Base-by-base conservation (phyloP, 2,888 invertebrate genomes). In the Drosophila maculinotata region DNA sequence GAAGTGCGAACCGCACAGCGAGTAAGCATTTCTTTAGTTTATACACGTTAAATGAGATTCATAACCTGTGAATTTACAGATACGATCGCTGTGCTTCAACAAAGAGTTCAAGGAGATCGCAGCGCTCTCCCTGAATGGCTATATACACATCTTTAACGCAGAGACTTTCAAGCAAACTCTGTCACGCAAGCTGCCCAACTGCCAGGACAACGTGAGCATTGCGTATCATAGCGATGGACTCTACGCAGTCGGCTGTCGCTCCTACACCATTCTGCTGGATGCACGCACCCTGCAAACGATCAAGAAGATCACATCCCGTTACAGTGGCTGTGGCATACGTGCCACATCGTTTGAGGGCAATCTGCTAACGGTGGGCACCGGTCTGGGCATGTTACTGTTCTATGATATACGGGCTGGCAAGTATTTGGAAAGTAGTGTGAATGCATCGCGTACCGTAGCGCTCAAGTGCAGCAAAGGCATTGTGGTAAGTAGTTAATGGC, bases 201-300 rank as follows among this genome's bases (percentile, higher is more conserved):
- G 96, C 69, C 96, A 97, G 91, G 98, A 98, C 91, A 97, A 98
- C 90, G 98, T 98, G 30, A 98, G 98, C 89, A 93, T 98, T 86
- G 96, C 97, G 28, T 96, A 94, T 31, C 95, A 97, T 91, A 95
- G 95, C 60, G 95, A 95, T 87, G 96, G 96, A 17, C 92, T 98
- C 38, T 98, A 98, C 92, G 98, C 98, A 1, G 96, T 98, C 41
- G 99, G 98, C 0, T 98, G 98, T 89, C 95, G 97, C 77, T 98
- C 98, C 0, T 97, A 98, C 91, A 97, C 98, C 0, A 93, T 98
- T 44, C 93, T 98, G 14, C 92, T 98, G 64, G 98, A 99, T 92
- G 96, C 97, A 25, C 93, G 98, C 78, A 97, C 97, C 20, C 92
- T 98, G 65, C 97, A 95, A 93, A 93, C 95, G 1, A 94, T 95